Base-by-base conservation (phyloP, 2,888 invertebrate species). In the Gymnosoma rotundatum region DNA sequence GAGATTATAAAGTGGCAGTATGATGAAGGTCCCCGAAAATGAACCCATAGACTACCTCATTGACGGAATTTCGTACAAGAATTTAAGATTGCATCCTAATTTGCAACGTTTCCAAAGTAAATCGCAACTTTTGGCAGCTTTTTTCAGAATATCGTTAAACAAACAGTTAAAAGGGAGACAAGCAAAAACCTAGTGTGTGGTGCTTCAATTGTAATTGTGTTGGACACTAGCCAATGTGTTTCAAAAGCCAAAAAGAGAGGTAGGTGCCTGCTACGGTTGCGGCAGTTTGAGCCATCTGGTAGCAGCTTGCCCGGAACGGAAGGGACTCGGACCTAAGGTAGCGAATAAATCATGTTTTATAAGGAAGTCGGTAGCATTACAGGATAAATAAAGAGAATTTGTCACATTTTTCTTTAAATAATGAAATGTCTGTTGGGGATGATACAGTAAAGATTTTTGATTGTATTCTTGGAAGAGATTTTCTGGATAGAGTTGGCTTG, bases 221-320 rank as follows among this genome's bases (percentile, higher is more conserved):
- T 50, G 84, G 81, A 32, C 80, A 84, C 50, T 78, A 32, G 84
- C 81, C 5, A 18, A 25, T 12, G 69, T 78, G 1, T 81, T 66
- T 32, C 42, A 50, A 10, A 82, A 85, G 42, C 67, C 79, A 5
- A 79, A 76, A 32, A 64, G 73, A 48, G 48, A 79, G 32, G n/a
- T 63, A 12, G 82, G 82, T n/a, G 79, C 85, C 0, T 82, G 82
- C 52, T 81, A 75, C 50, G 85, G 42, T 12, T 85, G 84, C 16
- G 70, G 84, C 8, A 78, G 74, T 32, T 12, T 63, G 10, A 64
- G 48, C 0, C 84, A 81, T 38, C 70, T 52, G 6, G 70, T 72
- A 3, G 69, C 70, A 18, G 74, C 60, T 12, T 80, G 80, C 21
- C 74, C 67, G 5, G 80, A 74, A 5, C 14, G 72, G 3, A 66